phyloP scores from a whole-genome alignment of 2,888 invertebrate species.

The Bellardia bayeri region DNA sequence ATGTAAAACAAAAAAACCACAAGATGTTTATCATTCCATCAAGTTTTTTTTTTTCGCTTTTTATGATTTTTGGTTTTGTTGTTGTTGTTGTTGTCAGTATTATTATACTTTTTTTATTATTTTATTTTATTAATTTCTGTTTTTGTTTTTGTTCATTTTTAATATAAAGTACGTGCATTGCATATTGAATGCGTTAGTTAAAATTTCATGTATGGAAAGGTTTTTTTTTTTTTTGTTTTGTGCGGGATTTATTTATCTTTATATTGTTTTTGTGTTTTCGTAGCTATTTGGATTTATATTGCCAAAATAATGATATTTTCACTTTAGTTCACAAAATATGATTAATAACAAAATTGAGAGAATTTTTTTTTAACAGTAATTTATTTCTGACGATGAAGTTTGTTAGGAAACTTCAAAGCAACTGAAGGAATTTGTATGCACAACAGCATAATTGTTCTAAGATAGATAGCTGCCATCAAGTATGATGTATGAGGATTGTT shows the following conservation, averaged over 20 bases:
- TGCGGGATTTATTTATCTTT: neutral
- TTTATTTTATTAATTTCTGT: constrained; percentile 51
- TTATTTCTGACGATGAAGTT: neutral
- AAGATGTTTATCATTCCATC: constrained; percentile 68
- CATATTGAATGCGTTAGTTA: constrained; percentile 50
- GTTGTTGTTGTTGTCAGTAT: constrained; percentile 27
- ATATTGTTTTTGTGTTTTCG: neutral
- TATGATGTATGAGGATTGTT: constrained; percentile 6
- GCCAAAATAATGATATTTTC: constrained; percentile 41
- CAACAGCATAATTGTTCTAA: neutral
- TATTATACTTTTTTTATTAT: constrained; percentile 14
- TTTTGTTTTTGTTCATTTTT: constrained; percentile 41
- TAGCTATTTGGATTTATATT: constrained; percentile 33
- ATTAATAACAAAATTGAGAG: constrained; percentile 36
- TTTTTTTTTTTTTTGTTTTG: neutral
- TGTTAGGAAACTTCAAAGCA: constrained; percentile 30
- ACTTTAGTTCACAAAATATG: constrained; percentile 20
- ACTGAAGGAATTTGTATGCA: constrained; percentile 38
- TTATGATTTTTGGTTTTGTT: constrained; percentile 30
- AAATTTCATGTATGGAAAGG: constrained; percentile 23
- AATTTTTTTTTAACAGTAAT: neutral
- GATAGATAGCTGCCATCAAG: neutral
- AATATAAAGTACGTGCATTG: constrained; percentile 69
- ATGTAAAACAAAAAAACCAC: constrained; percentile 62
- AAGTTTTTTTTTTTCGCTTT: constrained; percentile 30